These are phyloP conservation scores for Otis tarda DNA, from an alignment of 2,113 vertebrate genomes.

Conservation along the genomic window DNA sequence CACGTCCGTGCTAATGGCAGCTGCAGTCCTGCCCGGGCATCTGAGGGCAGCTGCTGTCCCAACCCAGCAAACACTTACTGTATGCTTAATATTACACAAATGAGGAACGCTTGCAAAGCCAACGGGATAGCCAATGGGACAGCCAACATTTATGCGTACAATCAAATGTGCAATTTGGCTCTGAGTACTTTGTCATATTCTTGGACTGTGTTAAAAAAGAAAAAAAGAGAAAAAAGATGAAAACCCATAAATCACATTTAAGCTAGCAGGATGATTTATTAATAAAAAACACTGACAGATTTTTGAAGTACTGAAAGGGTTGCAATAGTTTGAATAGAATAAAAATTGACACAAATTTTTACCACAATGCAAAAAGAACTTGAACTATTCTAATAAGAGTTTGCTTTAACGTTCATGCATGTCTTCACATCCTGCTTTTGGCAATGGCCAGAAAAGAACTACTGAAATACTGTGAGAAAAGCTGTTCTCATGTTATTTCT, in stretches of 20 bases:
- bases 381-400: conserved; percentile 47
- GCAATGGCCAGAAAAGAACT: conserved; percentile 57
- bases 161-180: conserved; percentile 6
- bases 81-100: background rate
- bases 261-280: conserved; percentile 50
- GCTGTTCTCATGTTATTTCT: conserved; percentile 67
- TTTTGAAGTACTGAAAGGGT: conserved; percentile 37
- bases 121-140: background rate
- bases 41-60: background rate
- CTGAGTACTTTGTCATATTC: conserved; percentile 43
- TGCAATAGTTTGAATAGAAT: conserved; percentile 44
- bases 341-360: conserved; percentile 52
- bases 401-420: conserved; percentile 62
- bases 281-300: conserved; percentile 28
- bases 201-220: conserved; percentile 28
- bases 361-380: conserved; percentile 52
- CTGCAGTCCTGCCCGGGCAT: background rate
- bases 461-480: conserved; percentile 68
- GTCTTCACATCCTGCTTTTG: conserved; percentile 64
- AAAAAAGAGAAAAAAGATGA: background rate
- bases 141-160: background rate
- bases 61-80: background rate
- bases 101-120: background rate
- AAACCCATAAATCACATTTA: conserved; percentile 48
- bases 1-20: background rate